These are phyloP conservation scores for Orbicella faveolata DNA, from an alignment of 64 coral and sea anemone genomes.

Conservation along the genomic window DNA sequence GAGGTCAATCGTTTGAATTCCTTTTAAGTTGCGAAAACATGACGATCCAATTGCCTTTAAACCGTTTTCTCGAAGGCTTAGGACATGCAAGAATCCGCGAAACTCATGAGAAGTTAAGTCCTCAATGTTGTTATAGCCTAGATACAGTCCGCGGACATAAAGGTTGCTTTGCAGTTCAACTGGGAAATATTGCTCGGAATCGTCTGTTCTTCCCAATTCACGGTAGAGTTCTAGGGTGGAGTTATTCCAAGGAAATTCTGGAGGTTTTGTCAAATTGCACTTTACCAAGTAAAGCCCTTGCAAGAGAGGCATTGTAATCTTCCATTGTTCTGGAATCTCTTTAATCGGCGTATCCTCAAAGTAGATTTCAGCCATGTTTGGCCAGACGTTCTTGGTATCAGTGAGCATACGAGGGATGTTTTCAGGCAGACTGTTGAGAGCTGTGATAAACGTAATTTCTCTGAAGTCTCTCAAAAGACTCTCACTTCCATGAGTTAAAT, in stretches of 20 bases:
- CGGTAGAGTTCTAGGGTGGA: constrained; percentile 15
- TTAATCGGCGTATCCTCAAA: not conserved
- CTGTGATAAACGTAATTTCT: not conserved
- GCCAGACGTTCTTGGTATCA: constrained; percentile 10
- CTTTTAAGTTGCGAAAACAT: constrained; percentile 28
- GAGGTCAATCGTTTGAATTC: constrained; percentile 59
- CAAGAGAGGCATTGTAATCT: constrained; percentile 48
- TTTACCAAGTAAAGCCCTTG: constrained; percentile 35
- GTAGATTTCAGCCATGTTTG: constrained; percentile 55
- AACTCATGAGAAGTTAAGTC: constrained; percentile 41
- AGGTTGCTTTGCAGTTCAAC: constrained; percentile 9
- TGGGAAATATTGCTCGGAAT: constrained; percentile 1
- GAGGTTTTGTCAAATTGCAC: constrained; percentile 42
- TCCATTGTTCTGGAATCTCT: constrained; percentile 19
- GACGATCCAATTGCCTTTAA: constrained; percentile 20
- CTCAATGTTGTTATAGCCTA: constrained; percentile 60
- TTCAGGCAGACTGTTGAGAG: not conserved
- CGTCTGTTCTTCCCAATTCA: constrained; percentile 23
- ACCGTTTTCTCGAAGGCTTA: constrained; percentile 65
- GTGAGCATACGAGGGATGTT: not conserved
- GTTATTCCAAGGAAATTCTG: constrained; percentile 69
- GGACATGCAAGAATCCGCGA: constrained; percentile 33
- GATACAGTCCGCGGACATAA: constrained; percentile 45
- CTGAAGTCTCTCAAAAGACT: not conserved
- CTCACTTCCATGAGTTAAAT: constrained; percentile 6